These are phyloP conservation scores for Megalonaias nervosa DNA, from an alignment of 1,140 invertebrate genomes.

Conservation along the genomic window DNA sequence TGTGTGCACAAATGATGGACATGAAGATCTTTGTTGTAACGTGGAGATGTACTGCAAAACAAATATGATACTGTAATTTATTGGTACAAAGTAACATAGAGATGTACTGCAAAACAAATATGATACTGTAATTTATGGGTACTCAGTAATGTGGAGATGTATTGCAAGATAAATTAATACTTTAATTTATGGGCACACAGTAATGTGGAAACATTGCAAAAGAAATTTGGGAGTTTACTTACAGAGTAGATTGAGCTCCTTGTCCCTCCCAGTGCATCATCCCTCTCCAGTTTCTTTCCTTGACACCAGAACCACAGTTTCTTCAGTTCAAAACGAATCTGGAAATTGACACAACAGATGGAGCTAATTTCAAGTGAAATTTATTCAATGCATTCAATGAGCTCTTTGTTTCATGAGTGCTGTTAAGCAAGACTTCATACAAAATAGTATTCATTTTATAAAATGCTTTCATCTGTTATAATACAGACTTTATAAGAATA, in stretches of 20 bases:
- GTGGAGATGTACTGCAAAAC: too few relatives aligned
- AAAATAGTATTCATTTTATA: too few relatives aligned
- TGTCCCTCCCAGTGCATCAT: conserved; percentile 70
- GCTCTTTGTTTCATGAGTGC: too few relatives aligned
- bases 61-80: background rate
- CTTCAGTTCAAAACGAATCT: conserved; percentile 69
- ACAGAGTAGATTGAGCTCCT: conserved; percentile 69
- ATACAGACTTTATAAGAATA: too few relatives aligned
- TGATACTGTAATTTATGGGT: background rate
- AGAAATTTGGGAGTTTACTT: conserved; percentile 31
- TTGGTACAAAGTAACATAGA: background rate
- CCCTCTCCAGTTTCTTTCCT: conserved; percentile 85
- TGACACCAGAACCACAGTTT: conserved; percentile 76
- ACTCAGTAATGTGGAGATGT: background rate
- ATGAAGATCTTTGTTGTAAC: too few relatives aligned
- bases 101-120: background rate
- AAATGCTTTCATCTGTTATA: too few relatives aligned
- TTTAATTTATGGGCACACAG: background rate
- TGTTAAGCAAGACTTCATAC: too few relatives aligned
- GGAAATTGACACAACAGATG: background rate
- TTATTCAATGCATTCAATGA: too few relatives aligned
- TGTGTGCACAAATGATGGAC: too few relatives aligned
- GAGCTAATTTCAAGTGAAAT: too few relatives aligned
- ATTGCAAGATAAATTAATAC: background rate
- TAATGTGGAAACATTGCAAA: background rate